Base-by-base conservation (phyloP, 2,113 vertebrate genomes). In the Xenotilapia caudafasciata region DNA sequence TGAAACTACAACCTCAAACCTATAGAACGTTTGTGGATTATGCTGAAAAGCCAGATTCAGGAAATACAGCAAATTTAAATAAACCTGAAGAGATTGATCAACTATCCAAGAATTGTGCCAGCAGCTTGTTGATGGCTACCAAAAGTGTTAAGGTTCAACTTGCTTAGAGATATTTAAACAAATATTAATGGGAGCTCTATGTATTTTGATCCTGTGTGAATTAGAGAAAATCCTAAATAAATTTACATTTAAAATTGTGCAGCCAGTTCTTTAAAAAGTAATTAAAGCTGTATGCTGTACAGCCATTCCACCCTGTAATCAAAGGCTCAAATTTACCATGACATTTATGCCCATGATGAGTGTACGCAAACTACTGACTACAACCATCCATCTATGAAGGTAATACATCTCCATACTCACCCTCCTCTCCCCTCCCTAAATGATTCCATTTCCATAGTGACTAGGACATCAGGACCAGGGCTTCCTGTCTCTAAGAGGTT, bases 401-500 rank as follows among this genome's bases (percentile, higher is more conserved):
- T 77, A 77, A 70, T 40, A 15, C 55, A 83, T 79, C 79, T 68
- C 58, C 83, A 65, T 77, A 83, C 42, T 87, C 84, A 79, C 70
- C 83, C 80, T 90, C 88, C 68, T 60, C 88, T 51, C 81, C 84
- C 85, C 84, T 89, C 86, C 79, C 82, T 90, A 83, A 84, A 87
- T 93, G 88, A 92, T 89, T 85, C 92, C 90, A 95, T 96, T 96
- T 94, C 96, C 94, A 96, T 96, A 94, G 96, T 60, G 90, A 97
- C 93, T 87, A 95, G 88, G 85, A 93, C 90, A 94, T 93, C 91
- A 95, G 73, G 93, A 93, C 88, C 91, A 92, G 84, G 77, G 86
- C 92, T 96, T 96, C 95, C 96, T 95, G 94, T 95, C 91, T 93
- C 83, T 84, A 88, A 92, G 85, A 94, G 89, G 89, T 94, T 95